Evolutionary conservation across 2,797 vertebrate genomes (phyloP).

Genomic region (Dendrocincla tyrannina): DNA sequence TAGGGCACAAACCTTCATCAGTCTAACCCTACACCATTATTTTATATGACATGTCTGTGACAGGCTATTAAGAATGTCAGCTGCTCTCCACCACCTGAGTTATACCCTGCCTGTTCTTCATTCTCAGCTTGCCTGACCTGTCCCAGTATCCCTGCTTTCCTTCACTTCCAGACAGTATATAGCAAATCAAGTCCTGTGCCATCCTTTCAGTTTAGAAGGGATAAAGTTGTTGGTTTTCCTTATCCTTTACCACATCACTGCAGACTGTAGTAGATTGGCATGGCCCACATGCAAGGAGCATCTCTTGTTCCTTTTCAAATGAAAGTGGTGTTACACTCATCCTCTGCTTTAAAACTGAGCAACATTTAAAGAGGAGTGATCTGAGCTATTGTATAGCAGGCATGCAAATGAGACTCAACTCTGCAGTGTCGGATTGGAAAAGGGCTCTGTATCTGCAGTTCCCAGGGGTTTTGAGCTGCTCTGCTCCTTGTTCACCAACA

Average conservation of each 20-base stretch:
- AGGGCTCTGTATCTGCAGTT: background rate
- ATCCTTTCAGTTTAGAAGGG: background rate
- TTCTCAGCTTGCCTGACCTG: background rate
- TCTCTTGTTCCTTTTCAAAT: background rate
- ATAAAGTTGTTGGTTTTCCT: background rate
- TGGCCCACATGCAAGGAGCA: background rate
- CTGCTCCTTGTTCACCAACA: background rate
- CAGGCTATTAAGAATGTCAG: background rate
- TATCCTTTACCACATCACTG: background rate
- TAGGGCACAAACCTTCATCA: background rate
- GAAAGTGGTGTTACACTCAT: background rate
- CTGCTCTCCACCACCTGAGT: background rate
- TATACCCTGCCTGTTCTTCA: background rate
- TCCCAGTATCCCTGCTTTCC: background rate
- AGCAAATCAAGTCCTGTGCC: background rate
- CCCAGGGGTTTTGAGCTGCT: background rate
- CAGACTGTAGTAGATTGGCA: background rate
- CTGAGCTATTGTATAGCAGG: background rate
- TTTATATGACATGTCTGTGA: background rate
- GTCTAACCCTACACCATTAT: fast-evolving
- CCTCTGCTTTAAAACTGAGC: background rate
- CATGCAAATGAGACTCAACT: background rate
- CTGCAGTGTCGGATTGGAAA: fast-evolving
- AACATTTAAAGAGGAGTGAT: background rate
- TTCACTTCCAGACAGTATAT: background rate